Base-by-base conservation (phyloP, 2,888 invertebrate species). In the Pseudococcus viburni region DNA sequence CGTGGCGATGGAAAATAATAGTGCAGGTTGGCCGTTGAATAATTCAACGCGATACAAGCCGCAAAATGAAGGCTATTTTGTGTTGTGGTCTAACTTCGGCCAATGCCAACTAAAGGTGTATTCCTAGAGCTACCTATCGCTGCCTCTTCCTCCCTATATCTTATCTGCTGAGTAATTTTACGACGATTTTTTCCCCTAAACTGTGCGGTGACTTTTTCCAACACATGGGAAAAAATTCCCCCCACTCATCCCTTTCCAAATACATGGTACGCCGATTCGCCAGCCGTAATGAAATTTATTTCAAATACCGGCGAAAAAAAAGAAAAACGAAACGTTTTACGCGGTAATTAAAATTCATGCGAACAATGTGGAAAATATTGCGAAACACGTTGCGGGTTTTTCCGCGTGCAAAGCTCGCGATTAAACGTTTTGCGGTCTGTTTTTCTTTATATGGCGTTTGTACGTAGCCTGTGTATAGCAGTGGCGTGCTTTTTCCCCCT, bases 301-400 rank as follows among this genome's bases (percentile, higher is more conserved):
- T 83, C 80, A 9, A 83, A 46, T 83, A 83, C 80, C 19, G 46
- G 80, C 19, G 11, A 12, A 22, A 22, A 64, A n/a, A 46, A 83
- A 83, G 11, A 9, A 22, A 22, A 64, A n/a, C 4, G 19, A 46
- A 83, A 83, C 46, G 42, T 46, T 83, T 42, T 46, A 46, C 39
- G 80, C 80, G 39, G 46, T 83, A 83, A 83, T 83, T 83, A 46
- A 83, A 83, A 83, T 83, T 83, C 80, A 83, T 83, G 46, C 80
- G 80, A 83, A 83, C 46, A 46, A 83, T 46, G 80, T 46, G 46
- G 42, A 83, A 83, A 83, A 83, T 83, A 83, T 46, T 83, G 46
- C 80, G 42, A 83, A 83, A 83, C 80, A n/a, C 80, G 80, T 46
- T 83, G 46, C 33, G 46, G 19, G 46, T 83, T 83, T 83, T 83